These are phyloP conservation scores for Gari tellinella DNA, from an alignment of 2,888 invertebrate species.

Conservation along the genomic window DNA sequence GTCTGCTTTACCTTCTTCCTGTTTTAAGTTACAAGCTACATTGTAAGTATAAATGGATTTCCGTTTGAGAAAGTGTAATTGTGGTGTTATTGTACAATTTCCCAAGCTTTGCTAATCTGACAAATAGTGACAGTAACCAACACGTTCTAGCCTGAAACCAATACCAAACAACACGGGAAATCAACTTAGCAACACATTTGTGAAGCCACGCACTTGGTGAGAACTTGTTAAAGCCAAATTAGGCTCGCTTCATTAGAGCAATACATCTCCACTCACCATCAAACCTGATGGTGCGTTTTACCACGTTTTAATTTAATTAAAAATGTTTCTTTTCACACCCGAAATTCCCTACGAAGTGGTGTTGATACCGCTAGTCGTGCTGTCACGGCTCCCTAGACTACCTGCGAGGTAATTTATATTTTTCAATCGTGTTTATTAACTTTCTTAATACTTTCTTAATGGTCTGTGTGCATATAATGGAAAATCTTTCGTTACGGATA, in stretches of 20 bases:
- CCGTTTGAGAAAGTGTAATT: too few relatives aligned
- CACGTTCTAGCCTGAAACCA: too few relatives aligned
- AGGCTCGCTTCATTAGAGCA: constrained; percentile 20
- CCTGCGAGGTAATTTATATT: constrained; percentile 62
- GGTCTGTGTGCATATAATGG: constrained; percentile 55
- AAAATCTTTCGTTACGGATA: constrained; percentile 47
- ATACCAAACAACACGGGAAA: not conserved
- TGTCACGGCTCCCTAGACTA: constrained; percentile 14
- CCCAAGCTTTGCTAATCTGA: too few relatives aligned
- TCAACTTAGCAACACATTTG: constrained; percentile 2
- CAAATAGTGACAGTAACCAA: too few relatives aligned
- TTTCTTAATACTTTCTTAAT: constrained; percentile 59
- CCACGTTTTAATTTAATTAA: constrained; percentile 52
- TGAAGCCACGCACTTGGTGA: constrained; percentile 1
- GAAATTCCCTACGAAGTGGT: constrained; percentile 25
- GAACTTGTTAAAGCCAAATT: constrained; percentile 21
- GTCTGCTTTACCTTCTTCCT: too few relatives aligned
- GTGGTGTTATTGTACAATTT: too few relatives aligned
- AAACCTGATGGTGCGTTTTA: constrained; percentile 1
- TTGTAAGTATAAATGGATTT: too few relatives aligned
- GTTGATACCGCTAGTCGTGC: not conserved
- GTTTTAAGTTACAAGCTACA: too few relatives aligned
- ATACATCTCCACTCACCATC: constrained; percentile 20
- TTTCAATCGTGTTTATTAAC: constrained; percentile 61
- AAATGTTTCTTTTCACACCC: constrained; percentile 39